Percentiles rank a stretch among this genome's conserved stretches.
Evolutionary conservation across 2,797 vertebrate genomes (phyloP).

Genomic region (Gobio occitaniae): DNA sequence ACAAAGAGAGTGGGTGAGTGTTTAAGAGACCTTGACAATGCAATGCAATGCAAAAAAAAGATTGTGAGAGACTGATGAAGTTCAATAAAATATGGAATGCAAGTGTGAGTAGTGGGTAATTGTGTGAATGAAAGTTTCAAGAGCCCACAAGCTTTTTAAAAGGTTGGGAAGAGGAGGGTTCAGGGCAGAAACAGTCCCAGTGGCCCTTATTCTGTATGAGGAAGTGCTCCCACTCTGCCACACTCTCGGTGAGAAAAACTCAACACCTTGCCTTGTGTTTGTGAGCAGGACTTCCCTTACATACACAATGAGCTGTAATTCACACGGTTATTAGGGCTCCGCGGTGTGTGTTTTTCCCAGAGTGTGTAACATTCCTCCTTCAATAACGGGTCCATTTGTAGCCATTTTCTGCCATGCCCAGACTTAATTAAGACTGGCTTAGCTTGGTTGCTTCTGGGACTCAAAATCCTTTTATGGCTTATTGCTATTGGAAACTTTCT

Average conservation of each 20-base stretch:
- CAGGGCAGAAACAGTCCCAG: constrained; percentile 54
- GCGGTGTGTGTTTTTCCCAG: constrained; percentile 30
- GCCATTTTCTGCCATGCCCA: constrained; percentile 44
- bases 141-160: constrained; percentile 38
- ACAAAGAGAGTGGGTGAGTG: constrained; percentile 37
- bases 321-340: constrained; percentile 72
- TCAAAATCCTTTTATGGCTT: constrained; percentile 41
- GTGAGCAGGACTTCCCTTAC: constrained; percentile 62
- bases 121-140: constrained; percentile 44
- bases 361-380: constrained; percentile 68
- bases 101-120: constrained; percentile 5
- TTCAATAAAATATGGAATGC: constrained; percentile 41
- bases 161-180: constrained; percentile 12
- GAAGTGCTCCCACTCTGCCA: constrained; percentile 71
- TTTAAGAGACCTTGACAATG: constrained; percentile 33
- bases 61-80: constrained; percentile 37
- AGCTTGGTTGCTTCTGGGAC: constrained; percentile 44
- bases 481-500: constrained; percentile 35
- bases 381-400: constrained; percentile 64
- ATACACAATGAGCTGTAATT: constrained; percentile 80
- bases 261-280: constrained; percentile 70
- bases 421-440: constrained; percentile 44
- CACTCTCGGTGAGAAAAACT: constrained; percentile 73
- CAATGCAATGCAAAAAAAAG: constrained; percentile 12
- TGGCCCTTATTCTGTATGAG: constrained; percentile 67